phyloP scores from a whole-genome alignment of 2,797 vertebrate genomes.

The Pteronotus mesoamericanus region DNA sequence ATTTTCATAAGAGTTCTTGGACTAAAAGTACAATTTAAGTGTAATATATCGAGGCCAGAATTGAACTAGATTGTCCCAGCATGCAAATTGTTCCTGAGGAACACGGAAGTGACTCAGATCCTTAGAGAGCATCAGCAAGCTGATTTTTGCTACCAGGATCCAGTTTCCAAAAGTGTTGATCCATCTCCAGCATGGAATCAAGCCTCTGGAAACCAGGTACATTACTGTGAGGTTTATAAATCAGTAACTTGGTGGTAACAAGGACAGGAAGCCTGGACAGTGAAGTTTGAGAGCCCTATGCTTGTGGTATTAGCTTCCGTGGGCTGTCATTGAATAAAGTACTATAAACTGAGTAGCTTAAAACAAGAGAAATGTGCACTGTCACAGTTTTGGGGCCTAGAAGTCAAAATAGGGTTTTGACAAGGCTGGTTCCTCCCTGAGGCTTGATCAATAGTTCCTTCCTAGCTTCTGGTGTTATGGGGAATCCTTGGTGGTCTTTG shows the following conservation, averaged over 20 bases:
- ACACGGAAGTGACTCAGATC: neutral
- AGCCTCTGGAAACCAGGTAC: neutral
- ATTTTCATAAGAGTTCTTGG: constrained; percentile 57
- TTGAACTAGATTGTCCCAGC: neutral
- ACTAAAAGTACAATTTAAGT: constrained; percentile 43
- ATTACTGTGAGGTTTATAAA: neutral
- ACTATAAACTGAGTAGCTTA: neutral
- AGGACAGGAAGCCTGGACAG: neutral
- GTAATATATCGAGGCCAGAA: neutral
- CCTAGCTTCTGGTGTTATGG: neutral
- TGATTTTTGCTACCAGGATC: neutral
- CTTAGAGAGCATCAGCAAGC: neutral
- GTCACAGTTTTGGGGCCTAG: neutral
- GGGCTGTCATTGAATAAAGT: neutral
- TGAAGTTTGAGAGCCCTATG: neutral
- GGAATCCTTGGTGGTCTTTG: neutral
- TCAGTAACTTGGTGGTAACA: neutral
- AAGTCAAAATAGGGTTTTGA: neutral
- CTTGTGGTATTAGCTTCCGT: neutral
- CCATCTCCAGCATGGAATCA: neutral
- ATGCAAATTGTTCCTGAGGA: neutral
- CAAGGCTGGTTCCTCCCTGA: neutral
- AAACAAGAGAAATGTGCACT: neutral
- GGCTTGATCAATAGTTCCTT: neutral
- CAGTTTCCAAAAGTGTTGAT: neutral